phyloP scores from a whole-genome alignment of 2,113 vertebrate genomes.

The Elachura formosa region DNA sequence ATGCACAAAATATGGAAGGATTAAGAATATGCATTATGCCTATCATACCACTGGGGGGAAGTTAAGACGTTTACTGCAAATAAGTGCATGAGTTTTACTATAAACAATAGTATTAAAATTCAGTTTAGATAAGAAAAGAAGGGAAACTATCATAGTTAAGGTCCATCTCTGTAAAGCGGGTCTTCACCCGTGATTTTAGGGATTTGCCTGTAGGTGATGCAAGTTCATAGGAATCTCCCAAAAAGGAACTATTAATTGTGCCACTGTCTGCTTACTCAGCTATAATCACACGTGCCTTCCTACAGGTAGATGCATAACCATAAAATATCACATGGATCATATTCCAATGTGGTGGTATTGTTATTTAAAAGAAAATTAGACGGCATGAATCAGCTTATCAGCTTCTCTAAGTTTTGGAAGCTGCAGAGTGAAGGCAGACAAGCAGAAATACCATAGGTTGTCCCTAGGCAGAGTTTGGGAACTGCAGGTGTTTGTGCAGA shows the following conservation, averaged over 20 bases:
- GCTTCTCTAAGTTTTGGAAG: background rate
- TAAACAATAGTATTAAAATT: background rate
- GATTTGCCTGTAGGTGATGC: background rate
- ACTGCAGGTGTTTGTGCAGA: rapidly evolving
- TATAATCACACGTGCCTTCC: background rate
- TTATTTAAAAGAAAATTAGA: background rate
- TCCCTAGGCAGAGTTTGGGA: background rate
- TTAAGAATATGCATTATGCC: background rate
- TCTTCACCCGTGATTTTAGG: background rate
- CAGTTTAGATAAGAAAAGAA: background rate
- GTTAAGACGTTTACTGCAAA: background rate
- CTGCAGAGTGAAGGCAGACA: background rate
- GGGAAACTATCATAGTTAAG: background rate
- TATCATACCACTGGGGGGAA: background rate
- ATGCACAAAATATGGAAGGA: background rate
- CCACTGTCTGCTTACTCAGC: background rate
- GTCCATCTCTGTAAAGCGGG: background rate
- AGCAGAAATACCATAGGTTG: rapidly evolving
- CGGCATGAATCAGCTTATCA: background rate
- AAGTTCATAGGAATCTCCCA: background rate
- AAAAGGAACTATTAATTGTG: background rate
- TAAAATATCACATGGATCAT: background rate
- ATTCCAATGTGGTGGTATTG: background rate
- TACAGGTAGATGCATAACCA: background rate
- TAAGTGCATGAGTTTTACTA: background rate